Conservation (phyloP, 2,797 vertebrate species). For the Nannoperca obscura region DNA sequence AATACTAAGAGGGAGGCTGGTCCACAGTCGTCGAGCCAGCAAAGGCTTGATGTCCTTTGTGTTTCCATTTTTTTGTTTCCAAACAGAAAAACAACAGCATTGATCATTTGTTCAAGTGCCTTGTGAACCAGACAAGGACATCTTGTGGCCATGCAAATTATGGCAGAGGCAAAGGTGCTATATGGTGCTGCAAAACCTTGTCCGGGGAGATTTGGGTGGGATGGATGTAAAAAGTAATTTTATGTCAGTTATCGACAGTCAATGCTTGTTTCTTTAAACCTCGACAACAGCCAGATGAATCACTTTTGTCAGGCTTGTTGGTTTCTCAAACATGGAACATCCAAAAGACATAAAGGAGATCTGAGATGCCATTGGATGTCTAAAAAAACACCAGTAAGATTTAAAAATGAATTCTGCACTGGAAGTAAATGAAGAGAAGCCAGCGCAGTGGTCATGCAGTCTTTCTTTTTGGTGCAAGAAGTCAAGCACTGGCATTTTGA, state of each 20-base stretch:
- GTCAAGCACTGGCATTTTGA: not conserved
- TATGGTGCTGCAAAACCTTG: not conserved
- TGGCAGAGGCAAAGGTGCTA: not conserved
- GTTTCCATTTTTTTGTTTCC: not conserved
- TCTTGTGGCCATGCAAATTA: constrained; percentile 7
- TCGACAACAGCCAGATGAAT: too few species aligned
- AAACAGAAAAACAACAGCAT: not conserved
- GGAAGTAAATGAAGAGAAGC: constrained; percentile 5
- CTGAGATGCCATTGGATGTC: not conserved
- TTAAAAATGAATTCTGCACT: constrained; percentile 19
- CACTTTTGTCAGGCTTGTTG: not conserved
- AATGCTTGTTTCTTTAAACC: not conserved
- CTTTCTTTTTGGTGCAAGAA: not conserved
- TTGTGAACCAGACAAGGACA: not conserved
- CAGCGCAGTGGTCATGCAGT: too few species aligned
- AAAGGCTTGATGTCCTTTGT: not conserved
- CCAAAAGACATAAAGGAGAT: not conserved
- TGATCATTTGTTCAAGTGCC: not conserved
- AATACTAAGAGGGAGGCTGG: constrained; percentile 7
- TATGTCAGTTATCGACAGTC: not conserved
- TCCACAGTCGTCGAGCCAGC: not conserved
- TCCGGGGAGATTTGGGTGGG: not conserved
- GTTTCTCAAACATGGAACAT: not conserved
- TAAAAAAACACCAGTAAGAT: not conserved
- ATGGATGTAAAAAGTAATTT: not conserved